Evolutionary conservation across 2,113 vertebrate species (phyloP).

Genomic region (Saccopteryx leptura): DNA sequence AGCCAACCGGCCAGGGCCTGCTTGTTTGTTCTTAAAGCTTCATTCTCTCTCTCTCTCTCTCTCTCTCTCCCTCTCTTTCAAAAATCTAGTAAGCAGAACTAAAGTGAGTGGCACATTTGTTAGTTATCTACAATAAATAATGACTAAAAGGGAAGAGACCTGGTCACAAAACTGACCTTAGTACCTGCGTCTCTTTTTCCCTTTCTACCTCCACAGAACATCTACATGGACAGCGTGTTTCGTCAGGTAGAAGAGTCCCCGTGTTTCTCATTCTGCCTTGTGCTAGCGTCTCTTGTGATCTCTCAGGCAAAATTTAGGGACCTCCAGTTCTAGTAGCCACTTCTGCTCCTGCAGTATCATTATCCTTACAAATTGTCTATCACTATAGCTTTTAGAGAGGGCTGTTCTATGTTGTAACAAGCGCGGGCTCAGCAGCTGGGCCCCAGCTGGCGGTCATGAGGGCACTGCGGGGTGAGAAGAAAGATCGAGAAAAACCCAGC

Average conservation of each 20-base stretch:
- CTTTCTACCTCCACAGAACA: not conserved
- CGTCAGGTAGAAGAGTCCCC: not conserved
- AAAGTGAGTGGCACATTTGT: not conserved
- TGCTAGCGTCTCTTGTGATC: constrained; percentile 3
- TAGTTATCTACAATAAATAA: constrained; percentile 25
- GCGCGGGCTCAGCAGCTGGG: not conserved
- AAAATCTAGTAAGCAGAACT: not conserved
- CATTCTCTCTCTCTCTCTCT: not conserved
- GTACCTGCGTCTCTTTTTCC: not conserved
- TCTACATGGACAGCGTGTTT: not conserved
- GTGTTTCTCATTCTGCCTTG: not conserved
- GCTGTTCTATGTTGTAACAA: constrained; percentile 34
- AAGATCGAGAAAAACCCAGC: not conserved
- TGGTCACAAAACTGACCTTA: not conserved
- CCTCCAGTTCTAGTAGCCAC: not conserved
- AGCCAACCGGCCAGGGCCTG: no score
- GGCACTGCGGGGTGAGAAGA: not conserved
- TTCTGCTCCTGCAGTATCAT: constrained; percentile 26
- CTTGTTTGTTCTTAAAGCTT: constrained; percentile 34
- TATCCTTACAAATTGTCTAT: constrained; percentile 61
- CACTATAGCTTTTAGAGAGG: constrained; percentile 49
- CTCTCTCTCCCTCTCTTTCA: not conserved
- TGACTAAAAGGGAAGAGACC: not conserved
- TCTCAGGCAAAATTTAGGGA: constrained; percentile 49
- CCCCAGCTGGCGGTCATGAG: not conserved